Base-by-base conservation (phyloP, 2,888 invertebrate genomes). In the Chrysotoxum bicinctum region DNA sequence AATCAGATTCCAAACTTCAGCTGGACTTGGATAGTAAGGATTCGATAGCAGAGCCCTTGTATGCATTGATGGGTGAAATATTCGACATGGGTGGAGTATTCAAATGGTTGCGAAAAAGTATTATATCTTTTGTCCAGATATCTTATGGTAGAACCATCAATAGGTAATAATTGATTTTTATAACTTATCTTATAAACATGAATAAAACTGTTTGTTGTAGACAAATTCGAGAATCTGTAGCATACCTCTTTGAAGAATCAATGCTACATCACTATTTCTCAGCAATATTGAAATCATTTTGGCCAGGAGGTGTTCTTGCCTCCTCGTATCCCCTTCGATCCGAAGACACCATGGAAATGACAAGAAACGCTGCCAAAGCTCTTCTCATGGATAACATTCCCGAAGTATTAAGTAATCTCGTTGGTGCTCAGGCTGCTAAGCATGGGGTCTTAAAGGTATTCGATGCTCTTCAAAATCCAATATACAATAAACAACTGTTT, bases 71-170 rank as follows among this genome's bases (percentile, higher is more conserved):
- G 88, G 96, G 96, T 83, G 98, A 98, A 93, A 95, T 98, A 88
- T 98, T 98, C 90, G 98, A 98, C 90, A 95, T 97, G 93, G 94
- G 96, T 68, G 98, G 98, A 0, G 96, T 97, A 32, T 97, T 97
- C 90, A 95, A 96, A 69, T 97, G 97, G 95, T 93, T 98, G 32
- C 92, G 98, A 87, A 96, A 96, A 90, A 97, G 97, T 23, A 93
- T 98, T 21, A 97, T 98, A 88, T 96, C 96, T 2, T 98, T 98
- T 92, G 97, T 98, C 26, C 98, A 98, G 92, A 95, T 97, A 79
- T 96, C 97, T 0, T 98, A 97, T 90, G 97, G 97, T n/a, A 93
- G 97, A 84, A 98, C 97, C 76, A 98, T 98, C 56, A 98, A 97
- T 90, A 95, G 96, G 94, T 95, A 92, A 68, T 54, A 30, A 8